Evolutionary conservation across 2,888 invertebrate species (phyloP).

Genomic region (Myopa testacea): DNA sequence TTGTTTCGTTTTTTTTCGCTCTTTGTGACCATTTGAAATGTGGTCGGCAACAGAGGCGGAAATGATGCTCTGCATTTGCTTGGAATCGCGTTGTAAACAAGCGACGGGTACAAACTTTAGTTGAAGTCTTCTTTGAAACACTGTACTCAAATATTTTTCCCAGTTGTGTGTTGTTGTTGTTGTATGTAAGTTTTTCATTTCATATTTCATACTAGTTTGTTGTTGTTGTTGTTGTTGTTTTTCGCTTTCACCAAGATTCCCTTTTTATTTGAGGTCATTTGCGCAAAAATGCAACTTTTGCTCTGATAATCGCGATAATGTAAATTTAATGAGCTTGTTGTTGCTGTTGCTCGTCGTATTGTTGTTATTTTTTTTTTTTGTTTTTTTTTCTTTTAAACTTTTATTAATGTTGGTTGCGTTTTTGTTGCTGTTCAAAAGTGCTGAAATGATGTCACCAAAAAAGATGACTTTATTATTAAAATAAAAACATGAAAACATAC

Average conservation of each 20-base stretch:
- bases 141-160: background rate
- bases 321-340: conserved; percentile 49
- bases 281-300: conserved; percentile 34
- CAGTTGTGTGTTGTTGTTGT: too few relatives aligned
- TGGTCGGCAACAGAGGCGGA: conserved; percentile 11
- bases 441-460: background rate
- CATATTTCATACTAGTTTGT: background rate
- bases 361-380: conserved; percentile 5
- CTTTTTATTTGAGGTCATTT: conserved; percentile 37
- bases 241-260: conserved; percentile 16
- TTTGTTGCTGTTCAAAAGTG: background rate
- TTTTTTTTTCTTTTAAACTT: too few relatives aligned
- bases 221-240: conserved; percentile 1
- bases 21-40: background rate
- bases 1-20: background rate
- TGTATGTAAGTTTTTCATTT: too few relatives aligned
- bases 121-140: background rate
- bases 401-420: conserved; percentile 15
- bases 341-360: background rate
- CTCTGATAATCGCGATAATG: conserved; percentile 45
- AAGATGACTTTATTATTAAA: background rate
- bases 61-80: conserved; percentile 23
- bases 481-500: background rate
- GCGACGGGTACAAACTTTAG: background rate
- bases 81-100: background rate